Evolutionary conservation across 1,140 invertebrate genomes (phyloP).

Genomic region (Belonocnema kinseyi): DNA sequence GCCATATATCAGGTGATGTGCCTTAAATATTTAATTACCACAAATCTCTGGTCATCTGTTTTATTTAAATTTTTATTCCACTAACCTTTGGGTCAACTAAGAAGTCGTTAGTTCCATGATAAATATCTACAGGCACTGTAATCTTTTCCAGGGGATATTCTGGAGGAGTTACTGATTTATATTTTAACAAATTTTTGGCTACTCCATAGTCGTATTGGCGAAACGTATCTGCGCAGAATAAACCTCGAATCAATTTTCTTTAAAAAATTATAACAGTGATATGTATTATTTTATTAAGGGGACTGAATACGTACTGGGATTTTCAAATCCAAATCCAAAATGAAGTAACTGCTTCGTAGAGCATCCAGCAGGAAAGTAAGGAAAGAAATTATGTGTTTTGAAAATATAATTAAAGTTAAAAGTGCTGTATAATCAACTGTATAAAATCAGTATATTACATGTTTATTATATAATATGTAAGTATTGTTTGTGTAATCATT

Average conservation of each 20-base stretch:
- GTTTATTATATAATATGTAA: too few species aligned
- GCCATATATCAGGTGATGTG: too few species aligned
- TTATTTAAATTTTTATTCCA: not conserved
- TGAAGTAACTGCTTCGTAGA: constrained; percentile 39
- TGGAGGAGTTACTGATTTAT: constrained; percentile 79
- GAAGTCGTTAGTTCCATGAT: constrained; percentile 82
- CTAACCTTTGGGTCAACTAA: constrained; percentile 76
- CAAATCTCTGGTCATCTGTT: too few species aligned
- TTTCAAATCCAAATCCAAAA: constrained; percentile 32
- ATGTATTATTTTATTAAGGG: not conserved
- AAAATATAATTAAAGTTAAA: too few species aligned
- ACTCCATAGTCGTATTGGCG: constrained; percentile 80
- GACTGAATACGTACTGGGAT: constrained; percentile 20
- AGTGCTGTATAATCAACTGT: too few species aligned
- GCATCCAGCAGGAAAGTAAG: constrained; percentile 11
- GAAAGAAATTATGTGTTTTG: not conserved
- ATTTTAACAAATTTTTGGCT: constrained; percentile 74
- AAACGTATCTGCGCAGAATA: constrained; percentile 61
- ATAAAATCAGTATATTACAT: too few species aligned
- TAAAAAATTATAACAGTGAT: too few species aligned
- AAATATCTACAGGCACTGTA: constrained; percentile 80
- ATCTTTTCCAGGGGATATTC: constrained; percentile 80
- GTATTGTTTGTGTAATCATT: too few species aligned
- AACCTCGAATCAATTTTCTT: too few species aligned
- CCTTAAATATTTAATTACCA: too few species aligned